A percentile compares a stretch with the other conserved stretches of the same genome.
These are phyloP conservation scores for Alviniconcha marisindica DNA, from an alignment of 1,140 invertebrate genomes.

Conservation along the genomic window DNA sequence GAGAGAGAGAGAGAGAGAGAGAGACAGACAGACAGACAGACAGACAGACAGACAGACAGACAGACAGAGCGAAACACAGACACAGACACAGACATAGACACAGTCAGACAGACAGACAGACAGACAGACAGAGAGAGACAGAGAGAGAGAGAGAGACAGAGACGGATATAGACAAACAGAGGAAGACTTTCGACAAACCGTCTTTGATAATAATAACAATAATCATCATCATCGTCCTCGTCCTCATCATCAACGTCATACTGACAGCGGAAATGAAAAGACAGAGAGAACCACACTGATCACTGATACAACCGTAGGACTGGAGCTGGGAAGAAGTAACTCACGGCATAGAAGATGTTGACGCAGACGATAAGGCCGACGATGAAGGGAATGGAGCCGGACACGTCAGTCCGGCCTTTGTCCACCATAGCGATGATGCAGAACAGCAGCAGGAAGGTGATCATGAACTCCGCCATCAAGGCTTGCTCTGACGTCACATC, in stretches of 20 bases:
- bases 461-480: conserved; percentile 87
- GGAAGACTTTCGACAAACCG: not conserved
- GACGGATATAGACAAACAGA: not conserved
- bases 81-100: not conserved
- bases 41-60: too few relatives aligned
- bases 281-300: too few relatives aligned
- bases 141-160: not conserved
- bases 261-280: not conserved
- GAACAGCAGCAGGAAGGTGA: conserved; percentile 91
- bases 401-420: conserved; percentile 84
- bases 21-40: too few relatives aligned
- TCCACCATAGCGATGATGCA: conserved; percentile 92
- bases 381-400: conserved; percentile 90
- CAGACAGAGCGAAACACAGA: too few relatives aligned
- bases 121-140: not conserved
- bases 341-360: conserved; percentile 64
- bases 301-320: too few relatives aligned
- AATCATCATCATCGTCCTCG: too few relatives aligned
- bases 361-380: conserved; percentile 81
- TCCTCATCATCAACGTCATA: not conserved
- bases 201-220: not conserved
- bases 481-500: conserved; percentile 80
- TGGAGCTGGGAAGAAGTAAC: too few relatives aligned
- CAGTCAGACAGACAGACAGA: not conserved
- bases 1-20: too few relatives aligned